Base-by-base conservation (phyloP, 2,797 vertebrate genomes). In the Phaenicophaeus curvirostris region DNA sequence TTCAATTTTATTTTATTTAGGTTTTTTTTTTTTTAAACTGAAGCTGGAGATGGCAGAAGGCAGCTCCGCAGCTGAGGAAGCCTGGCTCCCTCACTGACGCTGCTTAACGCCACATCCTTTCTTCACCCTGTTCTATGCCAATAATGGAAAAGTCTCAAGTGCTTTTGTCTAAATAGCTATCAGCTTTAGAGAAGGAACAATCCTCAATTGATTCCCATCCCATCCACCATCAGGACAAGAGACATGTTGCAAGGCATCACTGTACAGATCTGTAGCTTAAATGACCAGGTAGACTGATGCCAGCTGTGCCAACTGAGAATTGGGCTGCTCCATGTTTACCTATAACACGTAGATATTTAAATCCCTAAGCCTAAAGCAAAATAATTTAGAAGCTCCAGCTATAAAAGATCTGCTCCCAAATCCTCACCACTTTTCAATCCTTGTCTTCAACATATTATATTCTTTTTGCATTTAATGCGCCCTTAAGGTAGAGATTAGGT, bases 401-500 rank as follows among this genome's bases (percentile, higher is more conserved):
- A 87, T 31, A 91, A 88, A 82, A 91, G 57, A 90, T 85, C 61
- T 82, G 58, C 23, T 88, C 57, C 74, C 80, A 94, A 95, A 94
- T 94, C 87, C 91, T 87, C 83, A 71, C 58, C 0, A 0, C 30
- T 91, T 93, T 96, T 94, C 89, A 87, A 58, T 90, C 44, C 85
- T 54, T 31, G 80, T 82, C 81, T 84, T 83, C 31, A 10, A 66
- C n/a, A 81, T 37, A 53, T 74, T 93, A 48, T 65, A 89, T 42
- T 87, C 80, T 80, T 71, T 55, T 83, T 30, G 46, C 75, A 79
- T 94, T 90, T 89, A 96, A 90, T 79, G 80, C 41, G 80, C 89
- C 94, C 83, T 94, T 93, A 96, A 91, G 83, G 83, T 95, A 71
- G 90, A 89, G 89, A 95, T 94, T 95, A 96, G 74, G 67, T 58